Evolutionary conservation across 2,888 invertebrate species (phyloP), one percentile per base, ranked within the genome.

Genomic region (Acanthopleura granulata): DNA sequence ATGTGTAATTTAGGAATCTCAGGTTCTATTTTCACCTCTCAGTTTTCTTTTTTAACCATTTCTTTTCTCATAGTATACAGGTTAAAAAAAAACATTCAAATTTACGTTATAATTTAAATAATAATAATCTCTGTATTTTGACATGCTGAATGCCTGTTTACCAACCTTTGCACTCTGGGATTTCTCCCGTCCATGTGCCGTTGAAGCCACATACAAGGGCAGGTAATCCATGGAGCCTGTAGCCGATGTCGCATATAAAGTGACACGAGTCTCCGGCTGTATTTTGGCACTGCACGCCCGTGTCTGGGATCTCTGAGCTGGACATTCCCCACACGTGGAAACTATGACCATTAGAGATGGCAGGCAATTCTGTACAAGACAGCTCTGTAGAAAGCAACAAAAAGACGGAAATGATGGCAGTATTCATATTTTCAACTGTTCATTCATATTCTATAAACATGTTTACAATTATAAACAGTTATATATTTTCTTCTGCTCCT

Each of bases 111-210:
- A 40, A 40, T 40, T 40, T 40, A 40, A 3, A 40, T 40, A 40
- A 9, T 40, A 40, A 40, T 40, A 40, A 40, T 9, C 40, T 40
- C 40, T 40, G 40, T 40, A 40, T 40, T 40, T 9, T 40, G 40
- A 40, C 9, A 9, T 40, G 40, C 40, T 9, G 9, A 40, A 40
- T 40, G 40, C 40, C 40, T 6, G 9, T 40, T 57, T 11, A 76
- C 79, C 75, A 72, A 85, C 85, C 76, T 76, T 79, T 72, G 73
- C 85, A 85, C 0, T 73, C 69, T 4, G 85, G 83, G 0, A 81
- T 72, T 27, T 70, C 50, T 25, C 84, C 85, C 6, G 73, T 76
- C 85, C 85, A 85, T 11, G 75, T 75, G 29, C 83, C 83, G 73
- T 82, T 79, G 29, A 74, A 27, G 51, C 79, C 74, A 72, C 85